Evolutionary conservation across 2,888 invertebrate genomes (phyloP).

Genomic region (Epirrhoe alternata): DNA sequence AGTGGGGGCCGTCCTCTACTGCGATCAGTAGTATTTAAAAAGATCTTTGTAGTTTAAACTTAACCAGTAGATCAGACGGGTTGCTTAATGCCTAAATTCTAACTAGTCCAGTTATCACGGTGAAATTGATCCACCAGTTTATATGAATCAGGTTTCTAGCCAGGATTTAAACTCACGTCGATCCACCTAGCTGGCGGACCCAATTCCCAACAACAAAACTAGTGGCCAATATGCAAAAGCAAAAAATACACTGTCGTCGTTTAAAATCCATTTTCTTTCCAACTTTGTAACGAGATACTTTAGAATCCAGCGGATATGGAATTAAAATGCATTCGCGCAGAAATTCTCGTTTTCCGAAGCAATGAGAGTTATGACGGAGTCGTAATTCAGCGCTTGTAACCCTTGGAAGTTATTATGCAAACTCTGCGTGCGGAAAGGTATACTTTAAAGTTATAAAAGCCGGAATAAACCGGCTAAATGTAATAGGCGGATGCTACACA

Average conservation of each 20-base stretch:
- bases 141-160: too few relatives aligned
- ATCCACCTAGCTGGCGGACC: too few relatives aligned
- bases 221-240: neutral
- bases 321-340: conserved; percentile 42
- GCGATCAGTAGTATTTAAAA: too few relatives aligned
- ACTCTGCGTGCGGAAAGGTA: conserved; percentile 10
- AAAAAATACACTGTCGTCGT: conserved; percentile 6
- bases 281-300: conserved; percentile 12
- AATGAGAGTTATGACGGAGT: conserved; percentile 40
- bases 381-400: conserved; percentile 38
- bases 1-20: too few relatives aligned
- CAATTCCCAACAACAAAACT: neutral
- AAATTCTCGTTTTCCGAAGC: conserved; percentile 42
- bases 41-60: too few relatives aligned
- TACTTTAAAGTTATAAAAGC: neutral
- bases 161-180: too few relatives aligned
- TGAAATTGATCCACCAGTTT: too few relatives aligned
- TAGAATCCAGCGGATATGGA: conserved; percentile 38
- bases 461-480: neutral
- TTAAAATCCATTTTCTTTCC: conserved; percentile 16
- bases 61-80: too few relatives aligned
- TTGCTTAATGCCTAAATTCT: too few relatives aligned
- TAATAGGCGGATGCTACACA: too few relatives aligned
- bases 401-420: conserved; percentile 32
- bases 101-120: too few relatives aligned